phyloP scores from a whole-genome alignment of 2,797 vertebrate genomes.

The Basileuterus tristriatus region DNA sequence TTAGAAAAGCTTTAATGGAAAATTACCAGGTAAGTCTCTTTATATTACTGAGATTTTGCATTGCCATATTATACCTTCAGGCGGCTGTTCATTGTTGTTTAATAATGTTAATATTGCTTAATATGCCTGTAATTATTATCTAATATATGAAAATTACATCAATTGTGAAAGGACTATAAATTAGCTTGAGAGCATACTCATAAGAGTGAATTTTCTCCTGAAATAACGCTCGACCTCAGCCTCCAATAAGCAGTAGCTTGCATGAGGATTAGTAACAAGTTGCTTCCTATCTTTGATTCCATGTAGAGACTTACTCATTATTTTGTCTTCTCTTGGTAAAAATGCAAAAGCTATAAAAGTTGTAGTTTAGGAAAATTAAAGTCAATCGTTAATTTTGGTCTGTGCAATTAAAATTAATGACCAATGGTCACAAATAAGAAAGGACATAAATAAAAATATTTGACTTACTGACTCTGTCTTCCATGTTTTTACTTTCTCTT shows the following conservation, averaged over 20 bases:
- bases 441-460: constrained; percentile 26
- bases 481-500: neutral
- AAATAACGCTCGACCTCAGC: neutral
- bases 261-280: constrained; percentile 32
- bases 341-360: neutral
- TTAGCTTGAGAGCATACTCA: neutral
- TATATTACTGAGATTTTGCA: neutral
- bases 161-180: constrained; percentile 20
- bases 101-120: constrained; percentile 48
- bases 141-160: constrained; percentile 25
- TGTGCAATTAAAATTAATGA: neutral
- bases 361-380: neutral
- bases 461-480: constrained; percentile 7
- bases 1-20: neutral
- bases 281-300: neutral
- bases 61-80: neutral
- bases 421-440: neutral
- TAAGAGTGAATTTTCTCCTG: neutral
- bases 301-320: neutral
- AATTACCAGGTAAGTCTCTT: constrained; percentile 5
- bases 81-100: constrained; percentile 10
- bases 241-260: constrained; percentile 31
- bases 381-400: neutral
- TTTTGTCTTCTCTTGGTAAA: constrained; percentile 9
- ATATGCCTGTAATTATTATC: constrained; percentile 35